phyloP scores from a whole-genome alignment of 2,113 vertebrate species.

The Xenopus laevis region DNA sequence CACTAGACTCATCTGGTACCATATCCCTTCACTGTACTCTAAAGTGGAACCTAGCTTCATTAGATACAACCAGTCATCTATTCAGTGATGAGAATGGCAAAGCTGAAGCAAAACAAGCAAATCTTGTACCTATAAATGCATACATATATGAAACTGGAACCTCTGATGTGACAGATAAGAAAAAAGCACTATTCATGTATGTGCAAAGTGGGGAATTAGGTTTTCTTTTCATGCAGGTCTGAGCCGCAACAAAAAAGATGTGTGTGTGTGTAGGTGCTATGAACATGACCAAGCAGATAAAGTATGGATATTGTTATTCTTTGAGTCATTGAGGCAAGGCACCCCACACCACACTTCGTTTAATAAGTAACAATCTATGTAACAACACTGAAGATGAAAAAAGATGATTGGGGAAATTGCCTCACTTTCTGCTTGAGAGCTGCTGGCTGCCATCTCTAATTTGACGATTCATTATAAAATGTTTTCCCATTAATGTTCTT shows the following conservation, averaged over 20 bases:
- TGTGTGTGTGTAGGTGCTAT: neutral
- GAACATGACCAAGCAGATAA: neutral
- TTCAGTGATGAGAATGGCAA: too few species aligned
- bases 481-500: conserved; percentile 33
- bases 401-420: neutral
- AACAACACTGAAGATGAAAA: conserved; percentile 22
- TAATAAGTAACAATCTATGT: conserved; percentile 23
- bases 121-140: too few species aligned
- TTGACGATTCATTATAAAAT: conserved; percentile 40
- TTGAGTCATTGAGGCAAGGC: neutral
- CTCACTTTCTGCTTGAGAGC: conserved; percentile 24
- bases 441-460: conserved; percentile 21
- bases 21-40: too few species aligned
- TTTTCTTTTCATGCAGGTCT: neutral
- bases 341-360: neutral
- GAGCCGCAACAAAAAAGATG: neutral
- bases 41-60: too few species aligned
- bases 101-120: too few species aligned
- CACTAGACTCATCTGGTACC: too few species aligned
- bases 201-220: too few species aligned
- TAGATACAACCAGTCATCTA: too few species aligned
- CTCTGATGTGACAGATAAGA: too few species aligned
- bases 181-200: too few species aligned
- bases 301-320: neutral
- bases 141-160: too few species aligned